Evolutionary conservation across 2,113 vertebrate species (phyloP).

Genomic region (Plestiodon gilberti): DNA sequence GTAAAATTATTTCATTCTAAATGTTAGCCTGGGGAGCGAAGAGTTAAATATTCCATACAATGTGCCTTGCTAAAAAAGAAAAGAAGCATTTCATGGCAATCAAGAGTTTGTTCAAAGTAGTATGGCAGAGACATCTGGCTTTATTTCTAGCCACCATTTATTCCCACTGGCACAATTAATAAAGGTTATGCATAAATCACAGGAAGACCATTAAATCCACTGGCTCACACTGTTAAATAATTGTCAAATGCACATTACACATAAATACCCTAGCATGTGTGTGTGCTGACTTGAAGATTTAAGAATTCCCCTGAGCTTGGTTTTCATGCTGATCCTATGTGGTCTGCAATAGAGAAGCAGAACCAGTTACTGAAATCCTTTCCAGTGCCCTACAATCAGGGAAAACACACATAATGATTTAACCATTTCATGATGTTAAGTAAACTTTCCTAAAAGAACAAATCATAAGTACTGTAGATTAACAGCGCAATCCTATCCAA

Average conservation of each 20-base stretch:
- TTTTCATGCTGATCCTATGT: slow-evolving; percentile 35
- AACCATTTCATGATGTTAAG: slow-evolving; percentile 19
- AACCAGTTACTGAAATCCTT: background rate
- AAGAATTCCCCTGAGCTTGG: slow-evolving; percentile 44
- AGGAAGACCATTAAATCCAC: slow-evolving; percentile 75
- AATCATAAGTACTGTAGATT: slow-evolving; percentile 10
- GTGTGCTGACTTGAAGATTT: slow-evolving; percentile 57
- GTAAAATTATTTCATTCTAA: slow-evolving; percentile 32
- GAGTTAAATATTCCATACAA: slow-evolving; percentile 16
- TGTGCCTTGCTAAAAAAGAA: background rate
- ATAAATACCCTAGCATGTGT: slow-evolving; percentile 60
- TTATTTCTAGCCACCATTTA: slow-evolving; percentile 73
- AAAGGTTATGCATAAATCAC: slow-evolving; percentile 77
- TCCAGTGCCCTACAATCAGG: background rate
- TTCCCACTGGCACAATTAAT: slow-evolving; percentile 76
- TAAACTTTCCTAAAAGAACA: fast-evolving
- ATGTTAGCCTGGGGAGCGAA: slow-evolving; percentile 25
- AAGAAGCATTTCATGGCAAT: slow-evolving; percentile 33
- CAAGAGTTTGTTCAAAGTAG: slow-evolving; percentile 61
- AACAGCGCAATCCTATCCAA: background rate
- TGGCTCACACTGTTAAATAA: slow-evolving; percentile 72
- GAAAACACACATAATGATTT: slow-evolving; percentile 6
- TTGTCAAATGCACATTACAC: slow-evolving; percentile 73
- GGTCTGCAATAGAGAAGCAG: slow-evolving; percentile 25
- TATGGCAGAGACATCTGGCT: slow-evolving; percentile 65